Percentiles rank a stretch among this genome's conserved stretches.
Evolutionary conservation across 2,113 vertebrate genomes (phyloP).

Genomic region (Pseudorhombus dupliciocellatus): DNA sequence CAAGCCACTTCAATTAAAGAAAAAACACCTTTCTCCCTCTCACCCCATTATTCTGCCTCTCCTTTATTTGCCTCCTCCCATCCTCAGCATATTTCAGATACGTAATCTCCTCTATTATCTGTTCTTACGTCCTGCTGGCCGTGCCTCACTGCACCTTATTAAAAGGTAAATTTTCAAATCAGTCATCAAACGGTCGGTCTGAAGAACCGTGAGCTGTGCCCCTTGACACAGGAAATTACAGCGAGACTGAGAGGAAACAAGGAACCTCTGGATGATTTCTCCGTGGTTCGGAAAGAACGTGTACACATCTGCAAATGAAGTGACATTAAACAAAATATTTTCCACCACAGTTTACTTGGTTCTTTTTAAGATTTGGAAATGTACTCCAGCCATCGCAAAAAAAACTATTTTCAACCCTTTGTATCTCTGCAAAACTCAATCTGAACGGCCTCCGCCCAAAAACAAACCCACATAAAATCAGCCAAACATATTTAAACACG

Average conservation of each 20-base stretch:
- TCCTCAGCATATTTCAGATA: slow-evolving; percentile 70
- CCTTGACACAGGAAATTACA: slow-evolving; percentile 72
- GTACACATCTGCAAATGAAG: slow-evolving; percentile 24
- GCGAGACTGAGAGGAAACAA: slow-evolving; percentile 32
- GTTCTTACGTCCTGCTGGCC: slow-evolving; percentile 53
- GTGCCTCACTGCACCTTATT: slow-evolving; percentile 68
- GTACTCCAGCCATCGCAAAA: background rate
- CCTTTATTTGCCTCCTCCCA: slow-evolving; percentile 36
- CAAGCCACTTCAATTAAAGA: slow-evolving; percentile 68
- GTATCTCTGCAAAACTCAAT: background rate
- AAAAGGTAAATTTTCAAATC: slow-evolving; percentile 76
- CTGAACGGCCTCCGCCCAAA: background rate
- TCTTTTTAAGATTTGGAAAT: slow-evolving; percentile 21
- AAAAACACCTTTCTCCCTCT: slow-evolving; percentile 53
- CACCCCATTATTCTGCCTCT: slow-evolving; percentile 43
- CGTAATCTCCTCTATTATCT: slow-evolving; percentile 69
- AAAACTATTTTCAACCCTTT: slow-evolving; percentile 26
- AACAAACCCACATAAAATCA: background rate
- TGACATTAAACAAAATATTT: slow-evolving; percentile 7
- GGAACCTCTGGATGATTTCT: slow-evolving; percentile 12
- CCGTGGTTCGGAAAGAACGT: background rate
- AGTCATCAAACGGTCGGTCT: slow-evolving; percentile 64
- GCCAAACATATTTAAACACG: background rate
- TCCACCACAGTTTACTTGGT: background rate
- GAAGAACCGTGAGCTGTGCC: slow-evolving; percentile 44